Evolutionary conservation across 2,113 vertebrate species (phyloP).

Genomic region (Hippocampus barbouri): DNA sequence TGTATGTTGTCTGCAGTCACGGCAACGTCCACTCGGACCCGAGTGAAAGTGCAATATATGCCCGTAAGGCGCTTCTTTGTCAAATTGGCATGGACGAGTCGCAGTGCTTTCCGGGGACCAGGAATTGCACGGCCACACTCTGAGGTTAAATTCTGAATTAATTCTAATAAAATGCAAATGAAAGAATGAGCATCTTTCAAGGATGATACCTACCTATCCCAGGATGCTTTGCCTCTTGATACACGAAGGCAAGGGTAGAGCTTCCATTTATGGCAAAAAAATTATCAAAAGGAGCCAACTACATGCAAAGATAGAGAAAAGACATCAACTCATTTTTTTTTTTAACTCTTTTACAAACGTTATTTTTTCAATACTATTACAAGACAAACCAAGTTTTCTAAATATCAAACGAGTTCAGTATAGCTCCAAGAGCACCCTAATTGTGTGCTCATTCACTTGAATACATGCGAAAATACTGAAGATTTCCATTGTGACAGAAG

Average conservation of each 20-base stretch:
- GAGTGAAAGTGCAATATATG: slow-evolving; percentile 76
- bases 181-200: background rate
- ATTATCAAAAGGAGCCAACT: slow-evolving; percentile 72
- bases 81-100: slow-evolving; percentile 66
- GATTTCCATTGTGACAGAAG: too few relatives aligned
- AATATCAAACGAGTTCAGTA: too few relatives aligned
- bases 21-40: slow-evolving; percentile 58
- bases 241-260: slow-evolving; percentile 77
- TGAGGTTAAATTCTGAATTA: slow-evolving; percentile 39
- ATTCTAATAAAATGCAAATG: background rate
- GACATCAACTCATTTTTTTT: background rate
- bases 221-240: slow-evolving; percentile 75
- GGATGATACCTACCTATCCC: slow-evolving; percentile 65
- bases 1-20: slow-evolving; percentile 73
- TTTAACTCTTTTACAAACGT: too few relatives aligned
- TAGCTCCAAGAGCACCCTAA: too few relatives aligned
- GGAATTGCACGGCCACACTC: slow-evolving; percentile 75
- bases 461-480: too few relatives aligned
- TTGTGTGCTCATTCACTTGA: too few relatives aligned
- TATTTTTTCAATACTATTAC: too few relatives aligned
- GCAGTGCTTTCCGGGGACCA: slow-evolving; percentile 65
- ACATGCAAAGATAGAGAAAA: background rate
- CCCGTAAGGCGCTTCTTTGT: slow-evolving; percentile 63
- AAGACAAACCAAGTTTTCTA: too few relatives aligned
- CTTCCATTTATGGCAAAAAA: slow-evolving; percentile 76